Evolutionary conservation across 2,797 vertebrate genomes (phyloP).

Genomic region (Staurois parvus): DNA sequence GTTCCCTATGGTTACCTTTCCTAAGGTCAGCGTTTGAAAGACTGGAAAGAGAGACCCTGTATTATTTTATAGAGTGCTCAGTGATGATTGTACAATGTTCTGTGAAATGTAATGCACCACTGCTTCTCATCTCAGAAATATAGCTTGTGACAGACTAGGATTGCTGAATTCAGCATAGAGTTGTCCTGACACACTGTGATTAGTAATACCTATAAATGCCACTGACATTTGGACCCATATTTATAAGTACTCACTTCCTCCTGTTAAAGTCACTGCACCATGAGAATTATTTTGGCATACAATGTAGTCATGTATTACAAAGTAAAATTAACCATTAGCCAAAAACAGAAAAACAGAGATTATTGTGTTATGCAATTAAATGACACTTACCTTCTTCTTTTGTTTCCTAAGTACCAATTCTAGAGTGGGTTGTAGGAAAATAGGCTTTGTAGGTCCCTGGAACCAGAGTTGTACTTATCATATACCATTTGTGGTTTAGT

Average conservation of each 20-base stretch:
- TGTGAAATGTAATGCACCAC: conserved; percentile 40
- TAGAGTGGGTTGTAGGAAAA: too few species aligned
- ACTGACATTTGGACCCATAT: conserved; percentile 28
- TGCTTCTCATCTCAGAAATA: conserved; percentile 54
- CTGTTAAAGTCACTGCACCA: not conserved
- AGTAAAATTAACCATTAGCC: not conserved
- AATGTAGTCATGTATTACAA: not conserved
- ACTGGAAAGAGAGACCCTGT: conserved; percentile 11
- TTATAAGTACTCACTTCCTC: conserved; percentile 21
- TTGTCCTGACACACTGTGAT: conserved; percentile 51
- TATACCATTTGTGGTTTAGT: too few species aligned
- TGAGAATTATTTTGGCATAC: not conserved
- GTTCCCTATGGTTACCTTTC: conserved; percentile 20
- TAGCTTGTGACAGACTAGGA: conserved; percentile 54
- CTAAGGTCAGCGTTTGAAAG: conserved; percentile 25
- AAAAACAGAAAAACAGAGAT: not conserved
- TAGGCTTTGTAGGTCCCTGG: too few species aligned
- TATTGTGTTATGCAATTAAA: not conserved
- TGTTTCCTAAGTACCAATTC: not conserved
- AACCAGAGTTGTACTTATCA: too few species aligned
- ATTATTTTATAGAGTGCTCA: conserved; percentile 41
- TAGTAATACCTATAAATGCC: conserved; percentile 55
- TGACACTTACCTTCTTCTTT: not conserved
- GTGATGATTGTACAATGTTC: conserved; percentile 41
- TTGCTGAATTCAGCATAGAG: conserved; percentile 58